phyloP scores from a whole-genome alignment of 2,797 vertebrate genomes.

The Tinamus major region DNA sequence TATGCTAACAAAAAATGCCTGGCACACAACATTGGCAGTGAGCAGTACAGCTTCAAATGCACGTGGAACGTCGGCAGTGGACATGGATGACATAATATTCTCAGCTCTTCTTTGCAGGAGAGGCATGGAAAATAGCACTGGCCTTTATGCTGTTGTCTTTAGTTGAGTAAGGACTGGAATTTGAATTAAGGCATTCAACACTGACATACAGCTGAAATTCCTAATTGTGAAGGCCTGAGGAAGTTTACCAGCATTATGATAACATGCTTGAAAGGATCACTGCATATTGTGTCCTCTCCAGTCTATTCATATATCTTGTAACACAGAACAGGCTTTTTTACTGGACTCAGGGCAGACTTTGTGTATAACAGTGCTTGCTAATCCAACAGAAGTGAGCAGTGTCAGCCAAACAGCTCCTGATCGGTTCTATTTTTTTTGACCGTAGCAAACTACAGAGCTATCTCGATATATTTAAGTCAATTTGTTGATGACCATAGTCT shows the following conservation, averaged over 20 bases:
- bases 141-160: rapidly evolving
- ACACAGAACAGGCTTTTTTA: neutral
- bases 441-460: neutral
- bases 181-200: neutral
- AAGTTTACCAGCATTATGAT: neutral
- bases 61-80: neutral
- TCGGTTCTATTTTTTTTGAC: neutral
- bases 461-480: neutral
- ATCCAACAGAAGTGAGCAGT: neutral
- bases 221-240: neutral
- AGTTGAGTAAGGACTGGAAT: neutral
- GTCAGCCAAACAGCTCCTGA: neutral
- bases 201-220: neutral
- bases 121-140: neutral
- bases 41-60: neutral
- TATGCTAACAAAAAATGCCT: neutral
- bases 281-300: neutral
- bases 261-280: neutral
- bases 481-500: neutral
- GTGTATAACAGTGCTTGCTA: neutral
- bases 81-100: neutral
- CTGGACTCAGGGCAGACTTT: neutral
- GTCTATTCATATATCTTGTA: neutral
- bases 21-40: neutral
- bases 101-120: neutral